Evolutionary conservation across 2,797 vertebrate genomes (phyloP), one percentile per base, ranked within the genome.

Genomic region (Platalea minor): DNA sequence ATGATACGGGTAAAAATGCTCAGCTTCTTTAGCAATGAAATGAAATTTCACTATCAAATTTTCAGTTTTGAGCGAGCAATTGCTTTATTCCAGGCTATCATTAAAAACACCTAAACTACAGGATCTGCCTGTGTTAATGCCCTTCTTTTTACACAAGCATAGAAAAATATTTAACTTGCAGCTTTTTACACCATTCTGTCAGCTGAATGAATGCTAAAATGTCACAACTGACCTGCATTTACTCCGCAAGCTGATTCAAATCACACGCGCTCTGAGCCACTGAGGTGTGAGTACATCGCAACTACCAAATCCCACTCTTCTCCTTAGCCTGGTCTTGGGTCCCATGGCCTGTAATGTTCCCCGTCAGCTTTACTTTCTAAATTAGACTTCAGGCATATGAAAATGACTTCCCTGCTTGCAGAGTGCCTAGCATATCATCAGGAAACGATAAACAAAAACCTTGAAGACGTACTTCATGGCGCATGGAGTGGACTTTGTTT

Each of bases 401-500:
- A 65, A 14, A n/a, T 0, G 0, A 51, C 25, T 65, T 48, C 13
- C 26, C 31, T 11, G 37, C 68, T 69, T 9, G 10, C 29, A 25
- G 61, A 65, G 11, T 21, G 5, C 45, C 11, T 19, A 60, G 43
- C 12, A 1, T 45, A 29, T 14, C 41, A 33, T 29, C 5, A 19
- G n/a, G 54, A 94, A 90, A 6, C 41, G 67, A 11, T 4, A 23
- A 85, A 60, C 12, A 59, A 26, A 50, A 51, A 0, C 43, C 33
- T 25, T 1, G 1, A 5, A 3, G 60, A 79, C 24, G 25, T 50
- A 13, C 61, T n/a, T 37, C 50, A 6, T 4, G 5, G 16, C n/a
- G 10, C 25, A 10, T 3, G 37, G 28, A 78, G 53, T 35, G 64
- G 78, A 50, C 77, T 94, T 77, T 64, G 37, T 83, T 92, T 72